Conservation (phyloP, 2,113 vertebrate genomes). For the Tympanuchus pallidicinctus region DNA sequence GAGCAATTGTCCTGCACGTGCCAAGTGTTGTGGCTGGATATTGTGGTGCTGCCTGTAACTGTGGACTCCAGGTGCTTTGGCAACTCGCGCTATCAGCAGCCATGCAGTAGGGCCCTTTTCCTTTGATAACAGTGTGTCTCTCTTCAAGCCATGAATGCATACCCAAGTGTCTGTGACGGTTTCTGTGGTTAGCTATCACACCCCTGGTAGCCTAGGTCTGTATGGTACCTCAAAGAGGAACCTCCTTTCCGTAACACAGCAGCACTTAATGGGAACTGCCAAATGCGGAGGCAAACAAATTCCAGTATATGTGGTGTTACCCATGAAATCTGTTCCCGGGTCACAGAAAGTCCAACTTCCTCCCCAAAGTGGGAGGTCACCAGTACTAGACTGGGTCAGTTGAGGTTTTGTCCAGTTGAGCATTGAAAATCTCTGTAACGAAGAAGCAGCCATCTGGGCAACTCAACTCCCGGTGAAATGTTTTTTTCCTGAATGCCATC, state of each 20-base stretch:
- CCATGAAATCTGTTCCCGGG: neutral
- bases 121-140: neutral
- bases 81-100: neutral
- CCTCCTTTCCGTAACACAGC: neutral
- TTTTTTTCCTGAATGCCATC: neutral
- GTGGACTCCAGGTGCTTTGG: fast-evolving
- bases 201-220: neutral
- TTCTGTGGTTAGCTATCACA: neutral
- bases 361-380: neutral
- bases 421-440: neutral
- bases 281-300: neutral
- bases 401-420: neutral
- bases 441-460: neutral
- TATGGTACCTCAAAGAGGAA: neutral
- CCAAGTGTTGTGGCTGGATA: neutral
- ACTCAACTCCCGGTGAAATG: neutral
- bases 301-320: neutral
- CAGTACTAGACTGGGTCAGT: neutral
- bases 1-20: neutral
- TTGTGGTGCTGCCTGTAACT: fast-evolving
- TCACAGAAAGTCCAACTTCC: neutral
- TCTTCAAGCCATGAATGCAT: neutral
- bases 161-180: fast-evolving
- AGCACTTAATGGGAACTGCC: neutral
- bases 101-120: neutral